Conservation (phyloP, 2,113 vertebrate genomes). For the Erythrocercus mccallii region DNA sequence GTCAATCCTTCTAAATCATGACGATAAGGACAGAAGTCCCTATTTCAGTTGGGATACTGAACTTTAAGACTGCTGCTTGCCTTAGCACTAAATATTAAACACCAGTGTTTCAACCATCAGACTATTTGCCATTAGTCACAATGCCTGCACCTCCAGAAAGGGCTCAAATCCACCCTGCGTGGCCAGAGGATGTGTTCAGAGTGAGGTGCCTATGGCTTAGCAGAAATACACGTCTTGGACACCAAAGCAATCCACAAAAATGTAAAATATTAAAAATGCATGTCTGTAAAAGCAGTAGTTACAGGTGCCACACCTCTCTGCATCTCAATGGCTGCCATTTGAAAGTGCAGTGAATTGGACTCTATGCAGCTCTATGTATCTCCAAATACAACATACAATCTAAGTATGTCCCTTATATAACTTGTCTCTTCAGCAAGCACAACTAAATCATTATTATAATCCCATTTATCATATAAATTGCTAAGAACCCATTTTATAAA, state of each 20-base stretch:
- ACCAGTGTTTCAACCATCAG: background rate
- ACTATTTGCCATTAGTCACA: background rate
- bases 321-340: background rate
- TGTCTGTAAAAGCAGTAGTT: background rate
- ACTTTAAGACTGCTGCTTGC: background rate
- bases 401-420: background rate
- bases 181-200: rapidly evolving
- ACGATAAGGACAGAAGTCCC: background rate
- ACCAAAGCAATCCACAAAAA: background rate
- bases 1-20: background rate
- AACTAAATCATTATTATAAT: background rate
- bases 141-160: background rate
- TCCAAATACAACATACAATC: background rate
- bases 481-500: background rate
- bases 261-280: background rate
- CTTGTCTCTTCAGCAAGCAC: background rate
- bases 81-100: background rate
- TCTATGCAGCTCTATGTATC: background rate
- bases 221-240: background rate
- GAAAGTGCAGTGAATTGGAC: background rate
- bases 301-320: background rate
- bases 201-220: background rate
- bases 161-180: rapidly evolving
- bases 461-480: background rate
- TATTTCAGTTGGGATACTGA: background rate